Base-by-base conservation (phyloP, 2,888 invertebrate species). In the Ceriagrion tenellum region DNA sequence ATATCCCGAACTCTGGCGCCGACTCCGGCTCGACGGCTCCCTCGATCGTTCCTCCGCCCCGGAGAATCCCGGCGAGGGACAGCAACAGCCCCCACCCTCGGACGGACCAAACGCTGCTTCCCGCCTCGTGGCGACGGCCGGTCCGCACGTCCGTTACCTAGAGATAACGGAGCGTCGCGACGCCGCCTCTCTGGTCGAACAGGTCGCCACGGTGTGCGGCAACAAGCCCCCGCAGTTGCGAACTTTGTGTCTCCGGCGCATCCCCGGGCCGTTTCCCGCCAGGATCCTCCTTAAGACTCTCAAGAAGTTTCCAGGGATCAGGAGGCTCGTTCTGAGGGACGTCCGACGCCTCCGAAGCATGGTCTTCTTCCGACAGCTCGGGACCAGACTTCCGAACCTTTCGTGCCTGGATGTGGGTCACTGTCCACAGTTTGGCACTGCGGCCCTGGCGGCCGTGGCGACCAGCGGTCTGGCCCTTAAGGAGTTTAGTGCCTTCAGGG, bases 401-500 rank as follows among this genome's bases (percentile, higher is more conserved):
- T 55, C 55, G 47, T 26, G 12, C 89, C 55, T 89, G n/a, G 55
- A 89, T 40, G 89, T 89, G 26, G 55, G 89, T 26, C 89, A 89
- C 55, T 89, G 89, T 55, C 89, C 55, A 16, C 89, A 89, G 89
- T 89, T 89, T n/a, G 89, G 89, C 26, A 89, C 89, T 13, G 23
- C 89, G 55, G 89, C 89, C n/a, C 89, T 89, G 55, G 89, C 89
- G 13, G 89, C 89, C 47, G 55, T 89, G 13, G 89, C 89, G 4
- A 55, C 55, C 89, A 89, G 89, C 3, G 89, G 89, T 20, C 89
- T 89, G 55, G 47, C 55, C 55, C 89, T 89, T 4, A 20, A n/a
- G 26, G 89, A 89, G 89, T 89, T 89, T 55, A 89, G 55, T 4
- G 89, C 89, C n/a, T 89, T 55, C 55, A 89, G 89, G 26, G 89